Percentiles rank a stretch among this genome's conserved stretches.
Evolutionary conservation across 2,888 invertebrate species (phyloP).

Genomic region (Deilephila elpenor): DNA sequence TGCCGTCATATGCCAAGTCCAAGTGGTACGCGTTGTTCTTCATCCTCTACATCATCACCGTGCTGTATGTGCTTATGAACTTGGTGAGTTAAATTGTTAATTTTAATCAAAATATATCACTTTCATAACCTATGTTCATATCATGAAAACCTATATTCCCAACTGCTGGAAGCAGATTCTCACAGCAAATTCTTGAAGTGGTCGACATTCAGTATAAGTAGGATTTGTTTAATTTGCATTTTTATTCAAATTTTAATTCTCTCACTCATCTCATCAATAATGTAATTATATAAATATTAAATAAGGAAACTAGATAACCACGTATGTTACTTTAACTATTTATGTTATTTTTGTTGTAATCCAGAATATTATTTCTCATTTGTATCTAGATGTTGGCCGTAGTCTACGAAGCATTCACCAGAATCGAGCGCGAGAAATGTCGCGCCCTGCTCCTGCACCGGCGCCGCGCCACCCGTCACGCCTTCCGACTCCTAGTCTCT

Average conservation of each 20-base stretch:
- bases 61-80: constrained; percentile 95
- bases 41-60: constrained; percentile 92
- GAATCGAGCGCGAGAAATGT: constrained; percentile 93
- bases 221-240: neutral
- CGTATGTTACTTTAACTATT: too few species aligned
- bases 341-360: too few species aligned
- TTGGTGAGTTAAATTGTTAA: constrained; percentile 83
- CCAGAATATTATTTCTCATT: too few species aligned
- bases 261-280: too few species aligned
- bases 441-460: constrained; percentile 92
- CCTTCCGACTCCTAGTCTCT: constrained; percentile 92
- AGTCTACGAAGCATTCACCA: constrained; percentile 95
- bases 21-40: constrained; percentile 95
- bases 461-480: constrained; percentile 91
- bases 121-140: neutral
- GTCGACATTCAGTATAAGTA: too few species aligned
- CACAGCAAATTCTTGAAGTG: too few species aligned
- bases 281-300: too few species aligned
- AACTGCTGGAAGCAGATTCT: too few species aligned
- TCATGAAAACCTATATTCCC: too few species aligned
- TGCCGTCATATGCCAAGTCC: constrained; percentile 92
- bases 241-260: constrained; percentile 1
- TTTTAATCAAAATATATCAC: neutral
- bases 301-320: too few species aligned
- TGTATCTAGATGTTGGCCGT: constrained; percentile 91